phyloP scores from a whole-genome alignment of 2,797 vertebrate species.

The Lutjanus argentimaculatus region DNA sequence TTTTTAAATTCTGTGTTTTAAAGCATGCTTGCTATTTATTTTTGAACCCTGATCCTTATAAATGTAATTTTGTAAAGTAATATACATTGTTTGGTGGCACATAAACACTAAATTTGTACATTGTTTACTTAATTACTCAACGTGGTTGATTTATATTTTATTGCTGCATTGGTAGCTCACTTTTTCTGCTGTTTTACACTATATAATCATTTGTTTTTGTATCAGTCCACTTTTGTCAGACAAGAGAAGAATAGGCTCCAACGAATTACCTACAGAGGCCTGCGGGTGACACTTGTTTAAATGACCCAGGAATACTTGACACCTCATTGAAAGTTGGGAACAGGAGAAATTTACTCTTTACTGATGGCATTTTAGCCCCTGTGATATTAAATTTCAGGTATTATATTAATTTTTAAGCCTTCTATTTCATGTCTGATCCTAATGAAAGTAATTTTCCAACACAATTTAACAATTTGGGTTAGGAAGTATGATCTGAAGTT shows the following conservation, averaged over 20 bases:
- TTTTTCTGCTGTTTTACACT: not conserved
- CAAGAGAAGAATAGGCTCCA: not conserved
- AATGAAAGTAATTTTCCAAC: not conserved
- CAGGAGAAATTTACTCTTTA: not conserved
- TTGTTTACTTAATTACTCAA: not conserved
- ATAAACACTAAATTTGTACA: not conserved
- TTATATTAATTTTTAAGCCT: not conserved
- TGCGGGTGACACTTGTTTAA: not conserved
- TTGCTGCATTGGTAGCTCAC: not conserved
- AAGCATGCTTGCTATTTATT: too few relatives aligned
- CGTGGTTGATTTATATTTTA: not conserved
- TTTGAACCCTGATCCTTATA: too few relatives aligned
- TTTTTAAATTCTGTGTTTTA: too few relatives aligned
- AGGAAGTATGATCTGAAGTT: not conserved
- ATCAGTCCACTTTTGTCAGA: not conserved
- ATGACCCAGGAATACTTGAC: not conserved
- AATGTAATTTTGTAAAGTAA: too few relatives aligned
- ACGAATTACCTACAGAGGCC: not conserved
- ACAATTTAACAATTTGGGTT: not conserved
- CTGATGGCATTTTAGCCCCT: not conserved
- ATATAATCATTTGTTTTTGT: not conserved
- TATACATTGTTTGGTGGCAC: not conserved
- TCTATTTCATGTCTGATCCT: not conserved
- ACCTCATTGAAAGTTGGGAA: not conserved
- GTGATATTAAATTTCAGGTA: not conserved